A percentile compares a stretch with the other conserved stretches of the same genome.
Evolutionary conservation across 1,140 invertebrate genomes (phyloP).

Genomic region (Drosophila pseudoananassae): DNA sequence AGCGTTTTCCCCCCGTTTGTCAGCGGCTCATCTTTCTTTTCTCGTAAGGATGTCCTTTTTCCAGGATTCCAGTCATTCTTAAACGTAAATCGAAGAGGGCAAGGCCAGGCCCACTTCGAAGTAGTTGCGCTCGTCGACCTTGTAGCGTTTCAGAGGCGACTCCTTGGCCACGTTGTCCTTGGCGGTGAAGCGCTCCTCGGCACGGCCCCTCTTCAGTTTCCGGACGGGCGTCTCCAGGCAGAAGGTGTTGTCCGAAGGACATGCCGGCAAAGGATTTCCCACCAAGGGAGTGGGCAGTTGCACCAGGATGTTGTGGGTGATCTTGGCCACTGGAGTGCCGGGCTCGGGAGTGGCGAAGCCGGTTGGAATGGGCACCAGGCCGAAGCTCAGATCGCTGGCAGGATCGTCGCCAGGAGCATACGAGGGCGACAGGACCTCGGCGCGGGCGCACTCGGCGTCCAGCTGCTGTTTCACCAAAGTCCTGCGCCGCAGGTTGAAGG

Average conservation of each 20-base stretch:
- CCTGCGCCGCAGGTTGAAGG: conserved; percentile 72
- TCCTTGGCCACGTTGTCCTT: conserved; percentile 18
- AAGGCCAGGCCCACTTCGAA: conserved; percentile 78
- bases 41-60: background rate
- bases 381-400: conserved; percentile 76
- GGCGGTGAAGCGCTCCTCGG: conserved; percentile 1
- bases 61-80: background rate
- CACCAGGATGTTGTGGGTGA: conserved; percentile 34
- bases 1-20: conserved; percentile 83
- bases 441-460: conserved; percentile 30
- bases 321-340: conserved; percentile 40
- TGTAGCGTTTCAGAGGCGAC: conserved; percentile 71
- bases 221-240: conserved; percentile 65
- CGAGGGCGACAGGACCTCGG: conserved; percentile 70
- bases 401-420: conserved; percentile 81
- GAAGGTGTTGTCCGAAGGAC: conserved; percentile 49
- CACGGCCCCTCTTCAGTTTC: conserved; percentile 30
- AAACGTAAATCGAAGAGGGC: conserved; percentile 79
- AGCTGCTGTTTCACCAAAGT: conserved; percentile 75
- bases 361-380: conserved; percentile 22
- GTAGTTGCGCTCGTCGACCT: conserved; percentile 71
- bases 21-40: conserved; percentile 47
- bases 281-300: conserved; percentile 46
- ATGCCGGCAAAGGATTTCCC: too few relatives aligned
- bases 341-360: conserved; percentile 45